Base-by-base conservation (phyloP, 2,888 invertebrate genomes). In the Zeuzera pyrina region DNA sequence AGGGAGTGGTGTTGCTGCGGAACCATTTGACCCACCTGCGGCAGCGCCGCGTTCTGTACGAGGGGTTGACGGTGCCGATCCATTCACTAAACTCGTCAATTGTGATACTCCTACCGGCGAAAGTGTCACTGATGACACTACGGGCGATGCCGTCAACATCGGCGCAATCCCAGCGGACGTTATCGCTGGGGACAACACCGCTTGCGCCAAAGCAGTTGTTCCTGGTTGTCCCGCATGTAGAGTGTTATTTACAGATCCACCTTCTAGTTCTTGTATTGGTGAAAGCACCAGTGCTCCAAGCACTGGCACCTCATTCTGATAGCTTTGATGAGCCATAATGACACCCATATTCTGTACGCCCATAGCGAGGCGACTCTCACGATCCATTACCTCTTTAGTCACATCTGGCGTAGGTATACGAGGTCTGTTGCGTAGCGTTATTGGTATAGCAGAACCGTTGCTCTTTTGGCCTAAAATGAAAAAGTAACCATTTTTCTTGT, bases 331-430 rank as follows among this genome's bases (percentile, higher is more conserved):
- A 15, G 90, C 87, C 84, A 91, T 89, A 30, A 92, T 85, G 3
- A 92, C 88, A n/a, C 89, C 88, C 64, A 89, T 83, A 31, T 78
- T 79, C 42, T 74, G 76, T 69, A 76, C 69, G 41, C 74, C 78
- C 67, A 76, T 70, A 1, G 87, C 85, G 25, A 91, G 69, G 33
- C 89, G 85, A 56, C 88, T 87, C 54, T 92, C 92, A 33, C 90
- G 86, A 49, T 91, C 91, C 36, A 88, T 81, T 12, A 89, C 87
- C 65, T 94, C 93, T 68, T 93, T 93, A 16, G 92, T 89, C 4
- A 93, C 93, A 63, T 94, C 94, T 0, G 94, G 94, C 4, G 94
- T 94, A 22, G 94, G 94, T 47, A 95, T 94, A 31, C 94, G 86
- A n/a, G 94, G 94, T 33, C 94, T 86, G 56, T 91, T 91, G 57